These are phyloP conservation scores for Epizoanthus scotinus DNA, from an alignment of 92 coral and sea anemone genomes.

Conservation along the genomic window DNA sequence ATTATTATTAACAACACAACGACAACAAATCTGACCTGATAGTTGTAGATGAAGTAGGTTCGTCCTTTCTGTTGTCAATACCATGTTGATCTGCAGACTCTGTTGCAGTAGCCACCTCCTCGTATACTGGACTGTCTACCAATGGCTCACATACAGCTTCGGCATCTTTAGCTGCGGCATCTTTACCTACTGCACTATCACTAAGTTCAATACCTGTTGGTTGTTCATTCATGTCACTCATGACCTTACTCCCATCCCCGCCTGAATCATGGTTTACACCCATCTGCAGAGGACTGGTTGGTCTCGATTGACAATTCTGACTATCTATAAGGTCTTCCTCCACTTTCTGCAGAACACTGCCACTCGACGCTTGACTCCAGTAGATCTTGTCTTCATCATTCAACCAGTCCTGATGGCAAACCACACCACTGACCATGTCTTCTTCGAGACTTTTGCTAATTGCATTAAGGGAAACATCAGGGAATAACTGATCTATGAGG, in stretches of 20 bases:
- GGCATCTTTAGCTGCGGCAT: background rate
- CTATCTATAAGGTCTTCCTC: slow-evolving; percentile 28
- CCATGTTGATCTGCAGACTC: slow-evolving; percentile 16
- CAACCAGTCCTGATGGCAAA: slow-evolving; percentile 20
- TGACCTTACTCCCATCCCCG: background rate
- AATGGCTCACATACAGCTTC: background rate
- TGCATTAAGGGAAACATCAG: background rate
- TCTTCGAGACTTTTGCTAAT: background rate
- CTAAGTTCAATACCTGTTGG: background rate
- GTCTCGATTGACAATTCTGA: background rate
- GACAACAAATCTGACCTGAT: slow-evolving; percentile 12
- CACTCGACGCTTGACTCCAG: slow-evolving; percentile 29
- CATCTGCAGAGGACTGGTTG: background rate
- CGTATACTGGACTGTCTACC: slow-evolving; percentile 33
- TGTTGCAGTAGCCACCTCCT: background rate
- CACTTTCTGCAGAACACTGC: slow-evolving; percentile 36
- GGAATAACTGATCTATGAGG: slow-evolving; percentile 17
- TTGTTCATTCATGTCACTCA: background rate
- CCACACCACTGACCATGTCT: background rate
- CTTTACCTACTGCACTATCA: background rate
- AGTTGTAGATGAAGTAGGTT: background rate
- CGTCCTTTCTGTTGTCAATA: background rate
- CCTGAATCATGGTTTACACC: too few relatives aligned
- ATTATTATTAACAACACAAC: too few relatives aligned
- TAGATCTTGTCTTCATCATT: slow-evolving; percentile 17